Evolutionary conservation across 1,140 invertebrate genomes (phyloP), one percentile per base, ranked within the genome.

Genomic region (Oncopeltus fasciatus): DNA sequence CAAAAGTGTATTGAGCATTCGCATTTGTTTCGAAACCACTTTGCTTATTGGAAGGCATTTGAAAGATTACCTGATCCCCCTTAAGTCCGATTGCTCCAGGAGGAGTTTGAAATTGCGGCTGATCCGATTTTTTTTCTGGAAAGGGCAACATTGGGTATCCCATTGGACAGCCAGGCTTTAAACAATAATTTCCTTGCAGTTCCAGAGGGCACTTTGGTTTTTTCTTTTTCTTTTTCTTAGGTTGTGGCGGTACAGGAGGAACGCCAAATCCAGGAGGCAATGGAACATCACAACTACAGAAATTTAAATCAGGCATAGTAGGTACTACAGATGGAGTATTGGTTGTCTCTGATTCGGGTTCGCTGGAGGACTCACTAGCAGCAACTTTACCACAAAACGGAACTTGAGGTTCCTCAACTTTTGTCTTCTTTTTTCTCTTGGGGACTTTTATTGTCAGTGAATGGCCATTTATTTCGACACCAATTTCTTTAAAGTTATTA

Each of bases 241-340:
- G 49, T 16, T 18, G 20, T n/a, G 28, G 28, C 20, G 44, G 14
- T 2, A 44, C 43, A 9, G 24, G 29, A 57, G 59, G 59, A n/a
- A 49, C 49, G 2, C 26, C 27, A 21, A 58, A 51, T 18, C 53
- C 60, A 8, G 62, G 56, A n/a, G 62, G 62, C 8, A 59, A 18
- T 2, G 65, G 65, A 24, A 46, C 59, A 21, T 63, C 51, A 38
- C 65, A 66, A n/a, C 60, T 31, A 26, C 65, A 66, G 20, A 66
- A 33, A 21, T 49, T 51, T 21, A 64, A n/a, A 56, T 51, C 31
- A 2, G 59, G 58, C 2, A 20, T 21, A 1, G 18, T 11, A 2
- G 38, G 12, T 20, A 9, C 31, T 56, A 27, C 18, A 3, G 33
- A 38, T 12, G 12, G 53, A 21, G 8, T 4, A 57, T 26, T 24